Percentiles rank a stretch among this genome's conserved stretches.
These are phyloP conservation scores for Tangara arthus DNA, from an alignment of 2,797 vertebrate genomes.

Conservation along the genomic window DNA sequence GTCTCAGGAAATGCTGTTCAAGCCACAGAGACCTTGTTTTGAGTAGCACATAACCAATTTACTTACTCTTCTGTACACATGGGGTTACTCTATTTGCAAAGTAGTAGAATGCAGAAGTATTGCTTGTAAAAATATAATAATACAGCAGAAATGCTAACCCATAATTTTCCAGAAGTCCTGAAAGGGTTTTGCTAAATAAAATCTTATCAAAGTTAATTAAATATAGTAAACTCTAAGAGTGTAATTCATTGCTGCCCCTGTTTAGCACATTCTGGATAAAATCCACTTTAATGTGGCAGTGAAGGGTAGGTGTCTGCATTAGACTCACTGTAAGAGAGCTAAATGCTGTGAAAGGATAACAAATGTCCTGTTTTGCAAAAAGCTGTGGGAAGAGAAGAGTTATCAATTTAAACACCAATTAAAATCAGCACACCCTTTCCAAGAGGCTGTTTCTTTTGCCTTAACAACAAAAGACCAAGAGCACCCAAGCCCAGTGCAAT, in stretches of 20 bases:
- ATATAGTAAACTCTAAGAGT: not conserved
- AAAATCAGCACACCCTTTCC: not conserved
- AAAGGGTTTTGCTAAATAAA: not conserved
- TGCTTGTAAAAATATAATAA: not conserved
- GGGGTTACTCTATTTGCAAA: not conserved
- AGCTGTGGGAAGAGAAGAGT: not conserved
- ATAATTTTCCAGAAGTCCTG: not conserved
- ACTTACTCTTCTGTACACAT: not conserved
- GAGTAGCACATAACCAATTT: not conserved
- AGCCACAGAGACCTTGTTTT: not conserved
- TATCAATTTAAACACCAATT: not conserved
- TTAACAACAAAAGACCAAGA: not conserved
- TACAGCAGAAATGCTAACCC: not conserved
- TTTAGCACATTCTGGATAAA: not conserved
- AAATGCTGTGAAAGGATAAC: not conserved
- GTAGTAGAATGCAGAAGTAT: not conserved
- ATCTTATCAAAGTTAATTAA: not conserved
- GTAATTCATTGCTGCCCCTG: not conserved
- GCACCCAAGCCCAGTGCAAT: not conserved
- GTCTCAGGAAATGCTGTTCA: not conserved
- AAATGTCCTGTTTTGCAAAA: not conserved
- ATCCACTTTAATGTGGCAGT: rapidly evolving
- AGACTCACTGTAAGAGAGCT: not conserved
- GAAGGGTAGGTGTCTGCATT: not conserved
- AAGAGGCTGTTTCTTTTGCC: not conserved